These are phyloP conservation scores for Harmothoe impar DNA, from an alignment of 2,888 invertebrate genomes.

Conservation along the genomic window DNA sequence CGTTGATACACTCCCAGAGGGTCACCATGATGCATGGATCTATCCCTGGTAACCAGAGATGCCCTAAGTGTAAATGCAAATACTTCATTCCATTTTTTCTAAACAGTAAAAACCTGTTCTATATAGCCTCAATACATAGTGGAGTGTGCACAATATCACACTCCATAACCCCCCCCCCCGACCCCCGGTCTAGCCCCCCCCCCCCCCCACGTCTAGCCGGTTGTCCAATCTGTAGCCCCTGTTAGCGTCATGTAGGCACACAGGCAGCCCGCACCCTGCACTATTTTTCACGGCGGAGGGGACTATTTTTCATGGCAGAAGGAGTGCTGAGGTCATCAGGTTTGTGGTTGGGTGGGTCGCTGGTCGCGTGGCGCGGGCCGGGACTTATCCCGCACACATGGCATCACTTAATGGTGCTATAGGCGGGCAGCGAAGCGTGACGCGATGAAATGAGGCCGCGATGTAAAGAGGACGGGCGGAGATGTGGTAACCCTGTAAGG, in stretches of 20 bases:
- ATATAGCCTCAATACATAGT: too few relatives aligned
- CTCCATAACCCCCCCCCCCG: too few relatives aligned
- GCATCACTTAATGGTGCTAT: constrained; percentile 38
- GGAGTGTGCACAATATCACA: too few relatives aligned
- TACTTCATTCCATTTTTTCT: too few relatives aligned
- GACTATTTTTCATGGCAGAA: constrained; percentile 4
- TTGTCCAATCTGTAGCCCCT: not conserved
- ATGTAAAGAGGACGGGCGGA: not conserved
- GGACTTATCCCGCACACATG: not conserved
- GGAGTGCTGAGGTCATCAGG: constrained; percentile 32
- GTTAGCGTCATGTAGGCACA: too few relatives aligned
- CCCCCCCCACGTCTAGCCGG: not conserved
- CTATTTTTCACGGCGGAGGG: not conserved
- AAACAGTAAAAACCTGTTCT: too few relatives aligned
- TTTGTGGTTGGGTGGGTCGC: constrained; percentile 2
- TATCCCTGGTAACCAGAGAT: too few relatives aligned
- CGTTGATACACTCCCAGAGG: too few relatives aligned
- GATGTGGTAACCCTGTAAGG: not conserved
- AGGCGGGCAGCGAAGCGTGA: not conserved
- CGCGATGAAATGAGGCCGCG: constrained; percentile 10
- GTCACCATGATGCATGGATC: too few relatives aligned
- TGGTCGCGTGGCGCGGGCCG: not conserved
- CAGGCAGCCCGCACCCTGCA: not conserved
- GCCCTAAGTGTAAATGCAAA: too few relatives aligned
- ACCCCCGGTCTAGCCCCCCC: too few relatives aligned